These are phyloP conservation scores for Camponotus pennsylvanicus DNA, from an alignment of 1,140 invertebrate genomes.

Conservation along the genomic window DNA sequence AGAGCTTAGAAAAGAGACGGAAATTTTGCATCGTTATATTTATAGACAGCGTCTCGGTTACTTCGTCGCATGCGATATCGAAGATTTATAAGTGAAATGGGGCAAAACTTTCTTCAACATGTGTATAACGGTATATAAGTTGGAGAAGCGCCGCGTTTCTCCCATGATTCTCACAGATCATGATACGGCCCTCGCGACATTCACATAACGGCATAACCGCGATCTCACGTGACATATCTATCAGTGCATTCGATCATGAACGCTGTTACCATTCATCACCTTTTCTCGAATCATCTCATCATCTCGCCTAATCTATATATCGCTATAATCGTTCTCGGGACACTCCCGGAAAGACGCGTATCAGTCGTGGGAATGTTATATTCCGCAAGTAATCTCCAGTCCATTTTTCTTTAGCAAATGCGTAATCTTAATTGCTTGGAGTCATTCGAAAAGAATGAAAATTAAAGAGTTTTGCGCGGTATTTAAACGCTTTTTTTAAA, in stretches of 20 bases:
- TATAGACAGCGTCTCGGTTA: conserved; percentile 25
- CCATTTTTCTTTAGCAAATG: conserved; percentile 38
- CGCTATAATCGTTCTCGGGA: conserved; percentile 3
- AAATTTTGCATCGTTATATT: conserved; percentile 30
- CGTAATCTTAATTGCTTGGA: conserved; percentile 28
- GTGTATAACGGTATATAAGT: conserved; percentile 30
- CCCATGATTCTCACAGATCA: conserved; percentile 72
- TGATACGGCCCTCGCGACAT: conserved; percentile 66
- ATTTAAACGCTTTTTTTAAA: conserved; percentile 18
- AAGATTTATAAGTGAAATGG: conserved; percentile 47
- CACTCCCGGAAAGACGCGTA: neutral
- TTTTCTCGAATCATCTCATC: conserved; percentile 73
- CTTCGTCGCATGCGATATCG: conserved; percentile 41
- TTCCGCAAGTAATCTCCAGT: conserved; percentile 23
- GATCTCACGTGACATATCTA: conserved; percentile 71
- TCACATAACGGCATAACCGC: conserved; percentile 56
- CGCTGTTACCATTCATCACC: conserved; percentile 74
- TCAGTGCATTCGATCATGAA: conserved; percentile 78
- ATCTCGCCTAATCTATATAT: conserved; percentile 67
- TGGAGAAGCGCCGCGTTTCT: conserved; percentile 40
- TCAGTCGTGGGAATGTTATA: neutral
- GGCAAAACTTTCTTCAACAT: conserved; percentile 42
- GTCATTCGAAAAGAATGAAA: conserved; percentile 24
- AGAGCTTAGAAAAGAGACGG: neutral
- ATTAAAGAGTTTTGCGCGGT: conserved; percentile 38